Evolutionary conservation across 2,113 vertebrate genomes (phyloP).

Genomic region (Oreotrochilus melanogaster): DNA sequence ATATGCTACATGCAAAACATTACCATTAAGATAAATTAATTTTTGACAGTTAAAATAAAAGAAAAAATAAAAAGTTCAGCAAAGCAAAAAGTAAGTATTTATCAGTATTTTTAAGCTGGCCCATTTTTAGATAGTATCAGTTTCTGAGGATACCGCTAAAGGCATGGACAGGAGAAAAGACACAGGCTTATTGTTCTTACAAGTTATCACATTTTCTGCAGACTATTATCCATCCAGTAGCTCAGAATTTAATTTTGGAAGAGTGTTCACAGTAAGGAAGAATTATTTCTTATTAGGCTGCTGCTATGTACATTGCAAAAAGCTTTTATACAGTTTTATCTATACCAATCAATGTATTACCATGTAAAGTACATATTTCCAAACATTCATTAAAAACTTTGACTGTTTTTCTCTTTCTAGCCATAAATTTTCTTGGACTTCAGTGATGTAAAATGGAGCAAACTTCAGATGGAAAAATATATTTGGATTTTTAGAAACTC

Average conservation of each 20-base stretch:
- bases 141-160: not conserved
- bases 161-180: not conserved
- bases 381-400: not conserved
- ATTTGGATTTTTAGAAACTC: not conserved
- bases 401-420: not conserved
- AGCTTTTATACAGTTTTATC: not conserved
- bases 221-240: not conserved
- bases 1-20: not conserved
- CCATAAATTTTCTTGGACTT: not conserved
- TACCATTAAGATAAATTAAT: not conserved
- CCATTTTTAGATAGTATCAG: not conserved
- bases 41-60: not conserved
- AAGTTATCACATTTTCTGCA: not conserved
- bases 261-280: not conserved
- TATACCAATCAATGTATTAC: not conserved
- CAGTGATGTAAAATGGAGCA: not conserved
- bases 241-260: not conserved
- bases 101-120: not conserved
- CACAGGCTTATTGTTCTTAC: not conserved
- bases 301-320: not conserved
- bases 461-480: not conserved
- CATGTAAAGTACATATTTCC: not conserved
- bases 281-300: not conserved
- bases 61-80: not conserved
- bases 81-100: not conserved